Percentiles rank a stretch among this genome's conserved stretches.
phyloP scores from a whole-genome alignment of 2,888 invertebrate species.

The Megastigmus dorsalis region DNA sequence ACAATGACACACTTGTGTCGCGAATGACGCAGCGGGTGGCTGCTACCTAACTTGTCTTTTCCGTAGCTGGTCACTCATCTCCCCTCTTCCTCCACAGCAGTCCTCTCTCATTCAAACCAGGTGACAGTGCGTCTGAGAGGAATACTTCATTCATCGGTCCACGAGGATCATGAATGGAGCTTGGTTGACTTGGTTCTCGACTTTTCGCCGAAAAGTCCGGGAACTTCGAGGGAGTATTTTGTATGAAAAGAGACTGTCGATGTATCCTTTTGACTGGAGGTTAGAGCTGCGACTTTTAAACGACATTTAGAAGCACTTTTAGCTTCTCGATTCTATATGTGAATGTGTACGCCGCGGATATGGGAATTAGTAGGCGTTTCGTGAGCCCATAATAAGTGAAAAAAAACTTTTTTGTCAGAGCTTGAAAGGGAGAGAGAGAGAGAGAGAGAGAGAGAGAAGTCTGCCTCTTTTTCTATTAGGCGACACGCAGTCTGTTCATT shows the following conservation, averaged over 20 bases:
- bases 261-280: too few relatives aligned
- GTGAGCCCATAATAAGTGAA: too few relatives aligned
- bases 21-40: conserved; percentile 65
- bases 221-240: background rate
- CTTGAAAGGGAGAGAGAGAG: conserved; percentile 31
- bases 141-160: conserved; percentile 15
- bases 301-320: conserved; percentile 32
- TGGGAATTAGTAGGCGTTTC: too few relatives aligned
- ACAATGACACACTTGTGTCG: conserved; percentile 72
- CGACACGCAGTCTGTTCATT: conserved; percentile 34
- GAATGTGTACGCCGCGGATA: background rate
- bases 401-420: too few relatives aligned
- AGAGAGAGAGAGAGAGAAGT: background rate
- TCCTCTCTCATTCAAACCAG: background rate
- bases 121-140: background rate
- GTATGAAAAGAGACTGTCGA: background rate
- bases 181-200: background rate
- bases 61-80: background rate
- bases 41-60: background rate
- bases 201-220: conserved; percentile 41
- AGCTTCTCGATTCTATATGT: background rate
- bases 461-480: too few relatives aligned
- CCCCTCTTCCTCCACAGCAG: background rate
- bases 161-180: background rate
- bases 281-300: conserved; percentile 37